phyloP scores from a whole-genome alignment of 2,888 invertebrate genomes.

The Rambutsinella grinnellia region DNA sequence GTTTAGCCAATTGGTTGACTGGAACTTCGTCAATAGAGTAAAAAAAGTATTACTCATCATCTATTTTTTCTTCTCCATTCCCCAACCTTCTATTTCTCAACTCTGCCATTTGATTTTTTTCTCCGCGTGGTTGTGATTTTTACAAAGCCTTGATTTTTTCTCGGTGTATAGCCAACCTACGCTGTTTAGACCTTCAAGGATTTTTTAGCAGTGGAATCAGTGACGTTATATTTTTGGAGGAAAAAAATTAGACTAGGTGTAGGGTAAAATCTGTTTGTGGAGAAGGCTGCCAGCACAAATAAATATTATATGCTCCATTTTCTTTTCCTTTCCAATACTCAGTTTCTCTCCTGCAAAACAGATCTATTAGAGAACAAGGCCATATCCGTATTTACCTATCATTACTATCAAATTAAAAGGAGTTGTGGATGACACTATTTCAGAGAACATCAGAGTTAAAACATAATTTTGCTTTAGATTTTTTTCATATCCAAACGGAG shows the following conservation, averaged over 20 bases:
- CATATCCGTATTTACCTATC: conserved; percentile 42
- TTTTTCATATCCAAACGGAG: neutral
- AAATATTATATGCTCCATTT: neutral
- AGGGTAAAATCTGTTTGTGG: neutral
- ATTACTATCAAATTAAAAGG: neutral
- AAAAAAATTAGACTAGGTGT: neutral
- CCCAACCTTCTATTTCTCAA: neutral
- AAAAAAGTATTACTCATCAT: neutral
- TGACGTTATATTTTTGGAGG: neutral
- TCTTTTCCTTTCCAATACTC: conserved; percentile 1
- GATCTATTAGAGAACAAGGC: conserved; percentile 31
- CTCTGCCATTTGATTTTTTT: conserved; percentile 2
- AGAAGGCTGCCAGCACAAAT: too few species aligned
- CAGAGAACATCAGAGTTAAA: too few species aligned
- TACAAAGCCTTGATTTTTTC: conserved; percentile 29
- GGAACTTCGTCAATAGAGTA: neutral
- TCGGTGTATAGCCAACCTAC: conserved; percentile 28
- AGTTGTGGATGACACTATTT: neutral
- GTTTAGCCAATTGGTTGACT: too few species aligned
- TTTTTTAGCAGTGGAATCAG: conserved; percentile 12
- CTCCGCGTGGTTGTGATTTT: conserved; percentile 1
- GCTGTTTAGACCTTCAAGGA: conserved; percentile 34
- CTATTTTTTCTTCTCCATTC: neutral
- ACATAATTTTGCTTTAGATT: neutral
- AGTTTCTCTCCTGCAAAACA: neutral